Conservation (phyloP, 2,113 vertebrate species). For the Calonectris borealis region DNA sequence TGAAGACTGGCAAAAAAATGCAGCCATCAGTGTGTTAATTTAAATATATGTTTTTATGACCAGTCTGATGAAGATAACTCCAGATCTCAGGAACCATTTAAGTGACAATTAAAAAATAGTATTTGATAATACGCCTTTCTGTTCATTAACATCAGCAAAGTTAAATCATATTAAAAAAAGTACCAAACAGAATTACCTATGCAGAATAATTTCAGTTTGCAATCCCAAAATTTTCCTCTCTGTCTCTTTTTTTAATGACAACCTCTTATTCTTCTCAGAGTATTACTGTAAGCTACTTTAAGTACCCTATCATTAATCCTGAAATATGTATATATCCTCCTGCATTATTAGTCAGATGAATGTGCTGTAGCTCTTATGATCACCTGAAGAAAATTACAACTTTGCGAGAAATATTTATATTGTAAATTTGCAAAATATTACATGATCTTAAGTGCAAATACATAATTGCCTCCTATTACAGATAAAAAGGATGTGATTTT, state of each 20-base stretch:
- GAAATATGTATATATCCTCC: conserved; percentile 57
- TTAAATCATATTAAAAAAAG: not conserved
- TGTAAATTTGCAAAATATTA: conserved; percentile 15
- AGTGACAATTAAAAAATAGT: not conserved
- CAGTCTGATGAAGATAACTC: not conserved
- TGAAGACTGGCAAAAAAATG: not conserved
- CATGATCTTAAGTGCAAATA: not conserved
- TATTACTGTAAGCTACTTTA: conserved; percentile 38
- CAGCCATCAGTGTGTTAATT: not conserved
- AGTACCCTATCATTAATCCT: conserved; percentile 67
- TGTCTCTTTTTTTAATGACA: conserved; percentile 51
- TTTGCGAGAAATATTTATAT: conserved; percentile 44
- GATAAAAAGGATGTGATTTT: not conserved
- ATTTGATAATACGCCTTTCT: not conserved
- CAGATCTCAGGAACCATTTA: not conserved
- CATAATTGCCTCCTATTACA: not conserved
- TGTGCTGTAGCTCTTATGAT: conserved; percentile 26
- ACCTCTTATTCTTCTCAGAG: conserved; percentile 55
- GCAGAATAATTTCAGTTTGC: conserved; percentile 53
- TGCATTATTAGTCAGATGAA: conserved; percentile 57
- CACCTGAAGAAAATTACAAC: conserved; percentile 55
- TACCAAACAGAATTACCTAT: not conserved
- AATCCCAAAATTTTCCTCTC: conserved; percentile 15
- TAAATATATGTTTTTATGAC: not conserved
- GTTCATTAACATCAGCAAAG: not conserved